These are phyloP conservation scores for Toxonevra muliebris DNA, from an alignment of 2,888 invertebrate species.

Conservation along the genomic window DNA sequence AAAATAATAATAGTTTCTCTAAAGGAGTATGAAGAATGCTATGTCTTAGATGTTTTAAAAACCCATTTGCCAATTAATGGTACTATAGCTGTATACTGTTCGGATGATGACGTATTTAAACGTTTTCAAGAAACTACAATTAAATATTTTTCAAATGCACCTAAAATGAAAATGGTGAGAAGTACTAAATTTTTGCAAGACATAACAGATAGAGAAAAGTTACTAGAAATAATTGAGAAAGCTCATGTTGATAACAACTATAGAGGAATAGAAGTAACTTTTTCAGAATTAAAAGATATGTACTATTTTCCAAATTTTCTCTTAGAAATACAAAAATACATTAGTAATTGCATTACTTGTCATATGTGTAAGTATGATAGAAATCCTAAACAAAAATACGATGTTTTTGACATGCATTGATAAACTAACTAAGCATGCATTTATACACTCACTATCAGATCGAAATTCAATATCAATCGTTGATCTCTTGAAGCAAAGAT, in stretches of 20 bases:
- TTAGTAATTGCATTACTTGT: slow-evolving; percentile 31
- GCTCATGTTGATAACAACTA: slow-evolving; percentile 19
- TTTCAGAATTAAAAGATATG: slow-evolving; percentile 21
- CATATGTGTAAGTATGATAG: slow-evolving; percentile 31
- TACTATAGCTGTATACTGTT: slow-evolving; percentile 9
- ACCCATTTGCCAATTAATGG: slow-evolving; percentile 16
- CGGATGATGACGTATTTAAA: too few relatives aligned
- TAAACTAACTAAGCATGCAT: slow-evolving; percentile 28
- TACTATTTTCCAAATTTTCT: slow-evolving; percentile 24
- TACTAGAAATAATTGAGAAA: slow-evolving; percentile 26
- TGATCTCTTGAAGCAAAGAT: slow-evolving; percentile 17
- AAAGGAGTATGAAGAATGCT: neutral
- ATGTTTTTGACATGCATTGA: slow-evolving; percentile 29
- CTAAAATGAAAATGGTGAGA: slow-evolving; percentile 21
- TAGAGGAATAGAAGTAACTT: slow-evolving; percentile 23
- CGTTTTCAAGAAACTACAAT: too few relatives aligned
- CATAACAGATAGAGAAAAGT: slow-evolving; percentile 17
- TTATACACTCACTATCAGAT: slow-evolving; percentile 20
- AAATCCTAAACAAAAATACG: slow-evolving; percentile 25
- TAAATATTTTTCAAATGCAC: slow-evolving; percentile 24
- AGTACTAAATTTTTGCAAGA: slow-evolving; percentile 11
- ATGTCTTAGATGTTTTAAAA: slow-evolving; percentile 9
- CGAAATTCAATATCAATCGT: slow-evolving; percentile 26
- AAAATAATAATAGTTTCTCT: slow-evolving; percentile 8
- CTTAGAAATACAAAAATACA: slow-evolving; percentile 29